These are phyloP conservation scores for Xiphophorus hellerii DNA, from an alignment of 2,113 vertebrate species.

Conservation along the genomic window DNA sequence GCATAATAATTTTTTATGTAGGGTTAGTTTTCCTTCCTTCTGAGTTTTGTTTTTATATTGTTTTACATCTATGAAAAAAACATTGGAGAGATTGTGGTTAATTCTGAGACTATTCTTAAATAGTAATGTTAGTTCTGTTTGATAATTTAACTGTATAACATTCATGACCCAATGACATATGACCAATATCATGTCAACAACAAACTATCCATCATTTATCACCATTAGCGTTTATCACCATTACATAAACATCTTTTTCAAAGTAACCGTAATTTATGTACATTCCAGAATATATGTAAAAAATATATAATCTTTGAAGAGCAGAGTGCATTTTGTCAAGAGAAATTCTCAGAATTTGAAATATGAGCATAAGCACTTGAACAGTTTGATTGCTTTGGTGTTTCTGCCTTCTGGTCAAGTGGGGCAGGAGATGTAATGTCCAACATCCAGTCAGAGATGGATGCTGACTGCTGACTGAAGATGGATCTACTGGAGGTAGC, in stretches of 20 bases:
- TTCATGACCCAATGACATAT: too few relatives aligned
- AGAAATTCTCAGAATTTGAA: background rate
- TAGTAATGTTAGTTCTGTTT: background rate
- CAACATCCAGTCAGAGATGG: background rate
- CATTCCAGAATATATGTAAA: background rate
- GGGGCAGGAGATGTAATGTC: background rate
- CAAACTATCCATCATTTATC: background rate
- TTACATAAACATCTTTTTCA: too few relatives aligned
- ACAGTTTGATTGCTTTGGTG: background rate
- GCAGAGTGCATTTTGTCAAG: background rate
- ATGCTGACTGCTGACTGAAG: background rate
- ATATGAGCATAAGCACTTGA: background rate
- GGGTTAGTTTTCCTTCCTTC: background rate
- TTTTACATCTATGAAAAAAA: background rate
- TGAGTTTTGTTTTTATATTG: background rate
- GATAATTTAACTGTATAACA: too few relatives aligned
- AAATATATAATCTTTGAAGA: background rate
- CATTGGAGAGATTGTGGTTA: background rate
- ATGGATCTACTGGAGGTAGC: background rate
- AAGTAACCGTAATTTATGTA: background rate
- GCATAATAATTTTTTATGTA: background rate
- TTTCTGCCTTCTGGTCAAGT: background rate
- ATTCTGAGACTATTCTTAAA: background rate
- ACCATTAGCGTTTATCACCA: too few relatives aligned
- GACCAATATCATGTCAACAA: too few relatives aligned